Evolutionary conservation across 2,888 invertebrate genomes (phyloP), one percentile per base, ranked within the genome.

Genomic region (Hofmannophila pseudospretella): DNA sequence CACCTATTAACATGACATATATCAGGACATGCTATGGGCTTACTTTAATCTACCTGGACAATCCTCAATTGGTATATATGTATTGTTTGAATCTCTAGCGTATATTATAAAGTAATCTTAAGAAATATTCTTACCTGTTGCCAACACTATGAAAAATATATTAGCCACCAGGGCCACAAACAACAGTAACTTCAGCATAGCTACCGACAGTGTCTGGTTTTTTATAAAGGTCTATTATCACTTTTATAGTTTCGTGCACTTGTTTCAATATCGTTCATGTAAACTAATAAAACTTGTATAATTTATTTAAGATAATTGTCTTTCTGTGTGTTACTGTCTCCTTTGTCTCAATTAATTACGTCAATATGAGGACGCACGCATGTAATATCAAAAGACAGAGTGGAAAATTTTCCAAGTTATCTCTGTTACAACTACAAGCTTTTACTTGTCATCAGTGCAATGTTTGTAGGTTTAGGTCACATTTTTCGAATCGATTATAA

Each of bases 211-310:
- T 29, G 39, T 51, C 45, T 59, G 47, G 22, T 34, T 4, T 41
- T 32, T 45, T 51, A 55, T 48, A 52, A 46, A 53, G 28, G 41
- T 38, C 44, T 40, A 40, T 52, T 49, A 47, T 42, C 47, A 41
- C 57, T 69, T 74, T 51, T 71, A 74, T 71, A 71, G 39, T 42
- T 38, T 51, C 46, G 46, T 55, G 56, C 68, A 71, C 55, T 67
- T 69, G 67, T 61, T 49, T 47, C 16, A 16, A 16, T 5, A 16
- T 16, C 16, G 16, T 16, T 3, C 16, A 16, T 16, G 16, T 16
- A 4, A 16, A 16, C n/a, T n/a, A n/a, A n/a, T n/a, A n/a, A n/a
- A n/a, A n/a, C n/a, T n/a, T n/a, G n/a, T n/a, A 16, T 5, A 16
- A 16, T 16, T 16, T 16, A 16, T 16, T 16, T 16, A 16, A 16